phyloP scores from a whole-genome alignment of 2,888 invertebrate species.

The Papilio gigon region DNA sequence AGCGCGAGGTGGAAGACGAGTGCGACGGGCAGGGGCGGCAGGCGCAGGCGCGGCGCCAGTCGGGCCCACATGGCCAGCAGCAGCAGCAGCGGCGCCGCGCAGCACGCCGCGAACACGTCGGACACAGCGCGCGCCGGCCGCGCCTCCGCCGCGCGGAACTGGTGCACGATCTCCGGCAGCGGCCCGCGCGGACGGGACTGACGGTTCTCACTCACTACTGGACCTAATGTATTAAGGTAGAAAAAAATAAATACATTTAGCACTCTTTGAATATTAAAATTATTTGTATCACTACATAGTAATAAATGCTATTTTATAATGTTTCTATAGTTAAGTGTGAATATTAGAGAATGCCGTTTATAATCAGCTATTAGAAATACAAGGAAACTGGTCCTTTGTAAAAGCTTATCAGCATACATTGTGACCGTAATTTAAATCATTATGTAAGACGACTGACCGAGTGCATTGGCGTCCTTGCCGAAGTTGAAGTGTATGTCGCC shows the following conservation, averaged over 20 bases:
- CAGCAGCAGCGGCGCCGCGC: conserved; percentile 90
- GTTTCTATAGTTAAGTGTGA: no score
- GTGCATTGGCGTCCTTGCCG: conserved; percentile 68
- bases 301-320: no score
- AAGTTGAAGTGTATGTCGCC: conserved; percentile 90
- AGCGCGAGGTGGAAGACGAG: conserved; percentile 95
- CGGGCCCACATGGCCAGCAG: conserved; percentile 93
- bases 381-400: no score
- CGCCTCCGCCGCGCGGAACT: conserved; percentile 95
- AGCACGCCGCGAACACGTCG: conserved; percentile 93
- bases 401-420: no score
- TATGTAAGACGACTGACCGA: conserved; percentile 61
- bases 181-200: conserved; percentile 63
- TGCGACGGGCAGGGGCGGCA: conserved; percentile 90
- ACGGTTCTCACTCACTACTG: conserved; percentile 26
- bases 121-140: conserved; percentile 94
- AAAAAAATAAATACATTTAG: no score
- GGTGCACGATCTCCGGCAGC: conserved; percentile 86
- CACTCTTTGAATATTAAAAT: no score
- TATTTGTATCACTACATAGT: no score
- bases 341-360: no score
- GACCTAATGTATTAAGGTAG: not conserved
- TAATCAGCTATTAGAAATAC: no score
- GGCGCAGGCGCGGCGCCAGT: conserved; percentile 90
- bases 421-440: no score